phyloP scores from a whole-genome alignment of 2,888 invertebrate genomes.

The Caenorhabditis imperialis region DNA sequence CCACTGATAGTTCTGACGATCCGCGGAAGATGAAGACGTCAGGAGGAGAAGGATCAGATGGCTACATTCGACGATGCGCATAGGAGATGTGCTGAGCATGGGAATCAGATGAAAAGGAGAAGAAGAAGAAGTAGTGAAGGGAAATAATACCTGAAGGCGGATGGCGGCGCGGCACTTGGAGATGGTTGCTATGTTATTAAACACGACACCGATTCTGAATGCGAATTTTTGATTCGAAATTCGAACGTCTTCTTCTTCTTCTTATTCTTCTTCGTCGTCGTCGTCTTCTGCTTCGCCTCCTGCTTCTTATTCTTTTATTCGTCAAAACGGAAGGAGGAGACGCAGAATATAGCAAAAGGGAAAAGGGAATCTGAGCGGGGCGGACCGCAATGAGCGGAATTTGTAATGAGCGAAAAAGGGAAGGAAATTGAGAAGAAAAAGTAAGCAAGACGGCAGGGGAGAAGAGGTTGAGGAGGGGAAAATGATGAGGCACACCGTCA shows the following conservation, averaged over 20 bases:
- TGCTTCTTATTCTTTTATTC: neutral
- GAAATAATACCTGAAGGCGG: too few species aligned
- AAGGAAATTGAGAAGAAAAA: neutral
- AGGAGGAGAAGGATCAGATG: neutral
- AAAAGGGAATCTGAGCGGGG: conserved; percentile 11
- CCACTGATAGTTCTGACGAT: conserved; percentile 62
- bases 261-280: too few species aligned
- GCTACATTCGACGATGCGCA: conserved; percentile 51
- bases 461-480: too few species aligned
- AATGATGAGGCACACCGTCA: too few species aligned
- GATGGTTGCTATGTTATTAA: too few species aligned
- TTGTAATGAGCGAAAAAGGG: conserved; percentile 45
- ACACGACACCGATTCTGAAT: too few species aligned
- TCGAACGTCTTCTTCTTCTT: conserved; percentile 11
- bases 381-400: conserved; percentile 27
- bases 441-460: too few species aligned
- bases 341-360: conserved; percentile 1
- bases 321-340: conserved; percentile 1
- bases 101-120: neutral
- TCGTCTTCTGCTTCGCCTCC: too few species aligned
- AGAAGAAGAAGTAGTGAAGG: too few species aligned
- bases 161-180: too few species aligned
- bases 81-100: conserved; percentile 33
- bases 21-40: neutral
- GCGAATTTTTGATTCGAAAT: conserved; percentile 18